Conservation (phyloP, 2,797 vertebrate genomes). For the Bryconaethiops microstoma region DNA sequence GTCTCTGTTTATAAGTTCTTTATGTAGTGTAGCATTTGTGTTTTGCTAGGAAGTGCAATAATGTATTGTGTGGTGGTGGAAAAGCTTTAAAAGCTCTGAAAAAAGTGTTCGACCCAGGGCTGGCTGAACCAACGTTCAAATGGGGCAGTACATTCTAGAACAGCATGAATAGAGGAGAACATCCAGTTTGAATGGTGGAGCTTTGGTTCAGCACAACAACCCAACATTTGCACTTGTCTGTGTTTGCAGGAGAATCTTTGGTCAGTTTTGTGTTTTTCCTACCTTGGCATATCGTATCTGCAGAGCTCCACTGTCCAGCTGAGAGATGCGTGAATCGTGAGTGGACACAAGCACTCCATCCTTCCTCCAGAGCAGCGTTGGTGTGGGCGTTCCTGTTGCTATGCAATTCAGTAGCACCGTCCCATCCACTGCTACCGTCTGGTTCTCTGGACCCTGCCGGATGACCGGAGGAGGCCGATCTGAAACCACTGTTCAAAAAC, state of each 20-base stretch:
- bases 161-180: not conserved
- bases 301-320: constrained; percentile 82
- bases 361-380: constrained; percentile 90
- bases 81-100: not conserved
- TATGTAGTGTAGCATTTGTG: not conserved
- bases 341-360: constrained; percentile 84
- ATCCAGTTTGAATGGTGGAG: not conserved
- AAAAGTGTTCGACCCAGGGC: not conserved
- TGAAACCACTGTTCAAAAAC: constrained; percentile 77
- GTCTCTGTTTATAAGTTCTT: constrained; percentile 19
- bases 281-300: constrained; percentile 94
- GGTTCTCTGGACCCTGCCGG: constrained; percentile 90
- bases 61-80: not conserved
- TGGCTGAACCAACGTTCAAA: not conserved
- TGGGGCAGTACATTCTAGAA: not conserved
- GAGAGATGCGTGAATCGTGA: constrained; percentile 88
- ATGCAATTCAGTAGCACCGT: constrained; percentile 85
- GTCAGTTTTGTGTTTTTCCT: constrained; percentile 23
- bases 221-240: not conserved
- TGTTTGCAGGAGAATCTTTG: not conserved
- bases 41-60: constrained; percentile 6
- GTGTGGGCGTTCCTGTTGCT: constrained; percentile 80
- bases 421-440: constrained; percentile 90
- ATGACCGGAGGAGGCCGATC: constrained; percentile 94
- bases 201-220: not conserved